A percentile compares a stretch with the other conserved stretches of the same genome.
These are phyloP conservation scores for Calameuta filiformis DNA, from an alignment of 2,888 invertebrate genomes.

Conservation along the genomic window DNA sequence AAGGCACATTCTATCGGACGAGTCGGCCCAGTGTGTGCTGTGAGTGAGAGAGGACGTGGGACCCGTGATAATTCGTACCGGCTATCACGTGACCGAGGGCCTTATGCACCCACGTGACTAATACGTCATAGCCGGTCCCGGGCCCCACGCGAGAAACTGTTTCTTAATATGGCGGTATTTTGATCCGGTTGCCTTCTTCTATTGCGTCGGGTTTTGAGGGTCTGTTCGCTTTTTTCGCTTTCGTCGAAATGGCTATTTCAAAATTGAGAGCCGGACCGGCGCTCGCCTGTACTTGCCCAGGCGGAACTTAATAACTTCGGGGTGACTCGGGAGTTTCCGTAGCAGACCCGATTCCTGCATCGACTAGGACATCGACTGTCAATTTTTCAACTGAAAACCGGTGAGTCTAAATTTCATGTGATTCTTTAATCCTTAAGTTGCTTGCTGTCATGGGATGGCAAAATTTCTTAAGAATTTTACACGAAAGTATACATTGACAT, in stretches of 20 bases:
- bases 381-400: slow-evolving; percentile 32
- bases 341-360: slow-evolving; percentile 38
- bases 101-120: slow-evolving; percentile 58
- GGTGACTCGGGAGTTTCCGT: slow-evolving; percentile 49
- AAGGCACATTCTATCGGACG: slow-evolving; percentile 97
- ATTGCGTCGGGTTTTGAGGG: slow-evolving; percentile 83
- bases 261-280: slow-evolving; percentile 75
- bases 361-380: background rate
- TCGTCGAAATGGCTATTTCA: slow-evolving; percentile 76
- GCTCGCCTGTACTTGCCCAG: slow-evolving; percentile 64
- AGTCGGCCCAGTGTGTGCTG: slow-evolving; percentile 88
- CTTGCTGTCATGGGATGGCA: background rate
- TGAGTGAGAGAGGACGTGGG: slow-evolving; percentile 71
- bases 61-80: slow-evolving; percentile 48
- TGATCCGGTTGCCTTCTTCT: slow-evolving; percentile 72
- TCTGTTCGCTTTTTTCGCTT: slow-evolving; percentile 65
- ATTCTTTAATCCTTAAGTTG: background rate
- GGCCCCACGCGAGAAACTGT: slow-evolving; percentile 66
- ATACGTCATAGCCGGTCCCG: slow-evolving; percentile 30
- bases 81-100: slow-evolving; percentile 56
- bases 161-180: slow-evolving; percentile 65
- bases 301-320: slow-evolving; percentile 42
- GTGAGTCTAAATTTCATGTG: slow-evolving; percentile 12
- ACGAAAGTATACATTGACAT: background rate
- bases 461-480: background rate